phyloP scores from a whole-genome alignment of 2,797 vertebrate genomes.

The Mus minutoides region DNA sequence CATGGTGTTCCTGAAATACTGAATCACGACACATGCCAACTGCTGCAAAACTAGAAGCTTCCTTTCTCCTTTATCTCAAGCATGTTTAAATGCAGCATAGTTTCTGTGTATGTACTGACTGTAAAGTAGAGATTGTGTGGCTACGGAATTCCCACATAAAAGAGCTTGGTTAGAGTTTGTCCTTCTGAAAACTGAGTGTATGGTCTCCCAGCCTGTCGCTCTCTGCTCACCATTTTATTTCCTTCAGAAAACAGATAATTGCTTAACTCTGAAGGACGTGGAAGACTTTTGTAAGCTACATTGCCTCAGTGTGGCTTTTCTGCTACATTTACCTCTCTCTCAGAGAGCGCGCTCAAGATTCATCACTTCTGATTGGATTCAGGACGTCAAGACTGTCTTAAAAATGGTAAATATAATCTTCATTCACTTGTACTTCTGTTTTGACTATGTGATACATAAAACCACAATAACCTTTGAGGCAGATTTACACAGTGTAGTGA shows the following conservation, averaged over 20 bases:
- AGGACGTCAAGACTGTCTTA: conserved; percentile 52
- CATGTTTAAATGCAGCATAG: not conserved
- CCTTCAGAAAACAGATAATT: conserved; percentile 9
- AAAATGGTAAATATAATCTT: conserved; percentile 73
- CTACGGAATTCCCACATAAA: not conserved
- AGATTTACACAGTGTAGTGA: not conserved
- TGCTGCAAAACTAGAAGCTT: not conserved
- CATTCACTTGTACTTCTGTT: not conserved
- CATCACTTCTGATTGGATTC: conserved; percentile 76
- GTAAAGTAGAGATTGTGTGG: not conserved
- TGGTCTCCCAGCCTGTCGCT: not conserved
- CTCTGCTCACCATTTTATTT: not conserved
- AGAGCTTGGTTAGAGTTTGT: not conserved
- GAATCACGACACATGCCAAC: not conserved
- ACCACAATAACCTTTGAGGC: not conserved
- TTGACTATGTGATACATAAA: not conserved
- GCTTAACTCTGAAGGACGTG: conserved; percentile 67
- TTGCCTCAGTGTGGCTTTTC: conserved; percentile 81
- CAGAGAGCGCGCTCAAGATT: conserved; percentile 79
- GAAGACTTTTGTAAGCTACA: conserved; percentile 82
- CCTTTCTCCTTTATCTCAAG: not conserved
- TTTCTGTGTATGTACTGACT: not conserved
- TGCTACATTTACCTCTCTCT: conserved; percentile 79
- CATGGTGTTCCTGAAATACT: not conserved
- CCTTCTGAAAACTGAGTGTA: too few relatives aligned